Base-by-base conservation (phyloP, 2,888 invertebrate species). In the Lithophane ornitopus region DNA sequence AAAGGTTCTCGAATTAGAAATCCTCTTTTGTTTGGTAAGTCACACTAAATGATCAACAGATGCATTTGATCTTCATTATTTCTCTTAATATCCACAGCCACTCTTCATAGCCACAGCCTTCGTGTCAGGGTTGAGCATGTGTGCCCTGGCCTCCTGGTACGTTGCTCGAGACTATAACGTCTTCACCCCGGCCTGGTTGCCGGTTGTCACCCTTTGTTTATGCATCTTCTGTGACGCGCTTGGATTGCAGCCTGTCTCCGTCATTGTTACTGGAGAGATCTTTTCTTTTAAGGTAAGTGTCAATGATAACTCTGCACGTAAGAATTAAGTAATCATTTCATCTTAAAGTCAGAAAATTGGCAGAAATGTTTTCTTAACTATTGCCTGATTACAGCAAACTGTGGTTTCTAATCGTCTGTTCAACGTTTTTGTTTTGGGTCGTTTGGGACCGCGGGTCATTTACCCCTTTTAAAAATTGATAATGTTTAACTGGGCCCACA, bases 171-270 rank as follows among this genome's bases (percentile, higher is more conserved):
- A 89, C 0, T 88, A 90, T 68, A 91, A 90, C 0, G 81, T 95
- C 0, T 79, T 80, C 11, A 87, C 90, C 0, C 94, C 96, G 0
- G 91, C 93, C 16, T 97, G 97, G 97, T 85, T 97, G 12, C 97
- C 97, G 0, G 90, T 97, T 2, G 84, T 91, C 0, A 94, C 96
- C 0, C 89, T 97, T 0, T 97, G 97, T 34, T 41, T 95, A 3
- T 97, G 95, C 87, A 96, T 97, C 85, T 94, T 97, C 85, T 91
- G 94, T 16, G 97, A 97, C 74, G 92, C 97, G 0, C 89, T 96
- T 1, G 97, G 97, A 0, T 90, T 97, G 56, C 96, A 96, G 66
- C 97, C 97, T 0, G 93, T 95, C 0, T 97, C 97, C 0, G 95
- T 97, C 14, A 94, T 97, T 2, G 86, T 97, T 0, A 91, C 93